phyloP scores from a whole-genome alignment of 2,113 vertebrate species.

The Elephantulus edwardii region DNA sequence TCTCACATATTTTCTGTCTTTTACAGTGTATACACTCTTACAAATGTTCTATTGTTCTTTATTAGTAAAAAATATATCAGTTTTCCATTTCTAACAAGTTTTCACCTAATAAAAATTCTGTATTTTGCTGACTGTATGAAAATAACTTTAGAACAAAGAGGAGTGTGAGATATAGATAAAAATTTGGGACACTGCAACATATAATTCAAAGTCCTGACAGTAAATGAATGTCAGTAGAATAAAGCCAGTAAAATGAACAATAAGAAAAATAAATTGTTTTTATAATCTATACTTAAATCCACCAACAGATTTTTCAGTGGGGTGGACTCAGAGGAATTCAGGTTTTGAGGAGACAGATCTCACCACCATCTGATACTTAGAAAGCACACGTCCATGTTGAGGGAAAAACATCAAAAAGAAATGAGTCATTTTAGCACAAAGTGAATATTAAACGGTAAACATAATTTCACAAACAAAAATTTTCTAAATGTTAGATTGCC shows the following conservation, averaged over 20 bases:
- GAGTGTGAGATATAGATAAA: not conserved
- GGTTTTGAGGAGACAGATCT: not conserved
- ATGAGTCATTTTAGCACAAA: not conserved
- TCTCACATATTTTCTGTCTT: too few species aligned
- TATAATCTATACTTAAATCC: too few species aligned
- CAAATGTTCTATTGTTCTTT: too few species aligned
- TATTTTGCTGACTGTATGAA: not conserved
- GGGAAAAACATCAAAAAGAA: conserved; percentile 5
- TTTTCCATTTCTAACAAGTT: not conserved
- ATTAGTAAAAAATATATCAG: not conserved
- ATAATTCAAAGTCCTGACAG: not conserved
- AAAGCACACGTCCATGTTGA: not conserved
- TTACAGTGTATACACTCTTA: too few species aligned
- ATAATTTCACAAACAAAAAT: conserved; percentile 4
- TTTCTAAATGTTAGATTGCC: not conserved
- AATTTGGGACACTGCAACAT: not conserved
- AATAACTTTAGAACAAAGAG: not conserved
- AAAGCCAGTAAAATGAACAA: not conserved
- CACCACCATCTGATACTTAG: not conserved
- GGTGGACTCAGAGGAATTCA: conserved; percentile 13
- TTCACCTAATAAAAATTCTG: not conserved
- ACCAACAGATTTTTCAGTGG: too few species aligned
- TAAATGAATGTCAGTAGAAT: not conserved
- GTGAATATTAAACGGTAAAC: not conserved
- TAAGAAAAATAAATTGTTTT: too few species aligned